phyloP scores from a whole-genome alignment of 2,888 invertebrate species.

The Andrena chrysosceles region DNA sequence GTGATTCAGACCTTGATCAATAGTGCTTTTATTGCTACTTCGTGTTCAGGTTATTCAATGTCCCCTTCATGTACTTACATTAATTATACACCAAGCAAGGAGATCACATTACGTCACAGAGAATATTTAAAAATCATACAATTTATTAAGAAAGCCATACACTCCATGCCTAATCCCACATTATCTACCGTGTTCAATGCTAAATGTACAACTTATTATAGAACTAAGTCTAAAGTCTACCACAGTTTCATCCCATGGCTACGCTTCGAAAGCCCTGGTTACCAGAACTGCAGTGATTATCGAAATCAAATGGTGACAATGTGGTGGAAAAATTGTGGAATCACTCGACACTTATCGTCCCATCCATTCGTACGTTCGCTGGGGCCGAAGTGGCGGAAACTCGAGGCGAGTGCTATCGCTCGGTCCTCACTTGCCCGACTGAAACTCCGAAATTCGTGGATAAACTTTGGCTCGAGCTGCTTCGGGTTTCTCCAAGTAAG shows the following conservation, averaged over 20 bases:
- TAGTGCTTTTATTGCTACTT: too few relatives aligned
- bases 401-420: background rate
- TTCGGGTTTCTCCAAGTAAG: constrained; percentile 17
- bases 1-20: too few relatives aligned
- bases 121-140: background rate
- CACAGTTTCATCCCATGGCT: background rate
- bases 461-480: constrained; percentile 41
- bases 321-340: background rate
- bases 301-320: background rate
- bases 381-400: background rate
- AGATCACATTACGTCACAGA: too few relatives aligned
- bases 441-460: constrained; percentile 66
- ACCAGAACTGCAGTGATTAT: background rate
- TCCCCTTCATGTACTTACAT: too few relatives aligned
- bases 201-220: constrained; percentile 7
- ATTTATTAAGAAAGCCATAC: constrained; percentile 34
- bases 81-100: too few relatives aligned
- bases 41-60: too few relatives aligned
- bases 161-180: background rate
- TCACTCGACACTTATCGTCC: background rate
- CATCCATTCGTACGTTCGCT: background rate
- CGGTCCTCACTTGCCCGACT: constrained; percentile 37
- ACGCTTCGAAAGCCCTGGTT: background rate
- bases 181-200: background rate
- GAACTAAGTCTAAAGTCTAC: background rate